These are phyloP conservation scores for Heliconius sara DNA, from an alignment of 2,888 invertebrate genomes.

Conservation along the genomic window DNA sequence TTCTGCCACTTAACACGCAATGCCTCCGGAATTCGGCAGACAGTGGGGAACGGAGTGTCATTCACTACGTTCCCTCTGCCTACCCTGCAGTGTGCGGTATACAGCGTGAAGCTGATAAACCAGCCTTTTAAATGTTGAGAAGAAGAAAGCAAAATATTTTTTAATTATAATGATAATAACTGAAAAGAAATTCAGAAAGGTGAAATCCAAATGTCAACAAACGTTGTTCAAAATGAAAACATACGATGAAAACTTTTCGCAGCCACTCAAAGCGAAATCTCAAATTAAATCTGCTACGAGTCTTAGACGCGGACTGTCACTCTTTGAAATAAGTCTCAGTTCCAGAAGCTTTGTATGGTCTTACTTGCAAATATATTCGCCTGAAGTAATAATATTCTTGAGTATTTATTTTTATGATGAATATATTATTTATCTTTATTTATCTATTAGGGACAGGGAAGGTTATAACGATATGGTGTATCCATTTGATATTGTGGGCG, in stretches of 20 bases:
- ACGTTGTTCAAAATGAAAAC: constrained; percentile 58
- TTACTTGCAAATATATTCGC: background rate
- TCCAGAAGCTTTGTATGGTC: background rate
- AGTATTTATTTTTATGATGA: background rate
- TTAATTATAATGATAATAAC: background rate
- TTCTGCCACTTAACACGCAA: too few relatives aligned
- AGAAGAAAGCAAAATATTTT: too few relatives aligned
- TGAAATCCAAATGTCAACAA: constrained; percentile 46
- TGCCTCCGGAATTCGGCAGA: too few relatives aligned
- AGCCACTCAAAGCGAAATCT: constrained; percentile 64
- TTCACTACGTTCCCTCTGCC: too few relatives aligned
- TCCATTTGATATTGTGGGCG: too few relatives aligned
- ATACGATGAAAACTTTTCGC: constrained; percentile 54
- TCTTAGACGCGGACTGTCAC: constrained; percentile 55
- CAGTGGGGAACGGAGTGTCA: too few relatives aligned
- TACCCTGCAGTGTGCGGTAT: too few relatives aligned
- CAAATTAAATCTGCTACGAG: constrained; percentile 77
- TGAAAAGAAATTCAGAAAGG: background rate
- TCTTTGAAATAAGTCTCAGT: constrained; percentile 29
- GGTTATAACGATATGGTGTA: too few relatives aligned
- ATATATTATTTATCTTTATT: background rate
- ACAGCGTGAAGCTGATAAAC: too few relatives aligned
- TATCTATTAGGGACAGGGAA: too few relatives aligned
- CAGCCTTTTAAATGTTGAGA: too few relatives aligned
- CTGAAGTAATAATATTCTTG: background rate